Percentiles rank a stretch among this genome's conserved stretches.
These are phyloP conservation scores for Cyprinodon diabolis DNA, from an alignment of 2,797 vertebrate genomes.

Conservation along the genomic window DNA sequence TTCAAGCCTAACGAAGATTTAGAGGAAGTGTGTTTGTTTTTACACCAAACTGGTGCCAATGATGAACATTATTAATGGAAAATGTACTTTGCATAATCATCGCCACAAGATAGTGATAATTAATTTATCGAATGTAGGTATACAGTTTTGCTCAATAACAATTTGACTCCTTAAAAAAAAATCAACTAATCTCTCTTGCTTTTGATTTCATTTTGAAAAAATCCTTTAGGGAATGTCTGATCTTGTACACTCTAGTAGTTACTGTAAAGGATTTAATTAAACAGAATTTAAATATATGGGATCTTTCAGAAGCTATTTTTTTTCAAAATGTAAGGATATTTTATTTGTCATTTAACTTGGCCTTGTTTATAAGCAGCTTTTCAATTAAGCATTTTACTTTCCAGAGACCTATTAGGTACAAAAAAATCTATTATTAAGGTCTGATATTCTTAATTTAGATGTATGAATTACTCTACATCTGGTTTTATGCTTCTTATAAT, in stretches of 20 bases:
- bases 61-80: background rate
- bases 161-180: background rate
- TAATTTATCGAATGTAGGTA: background rate
- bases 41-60: background rate
- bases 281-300: background rate
- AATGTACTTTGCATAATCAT: background rate
- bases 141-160: background rate
- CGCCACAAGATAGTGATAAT: background rate
- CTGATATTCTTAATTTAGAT: too few species aligned
- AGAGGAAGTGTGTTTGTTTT: background rate
- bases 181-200: background rate
- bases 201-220: background rate
- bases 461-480: background rate
- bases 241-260: background rate
- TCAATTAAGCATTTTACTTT: background rate
- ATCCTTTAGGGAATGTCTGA: background rate
- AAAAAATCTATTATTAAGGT: background rate
- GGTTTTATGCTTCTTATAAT: background rate
- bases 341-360: background rate
- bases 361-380: background rate
- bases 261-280: background rate
- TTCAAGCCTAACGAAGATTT: constrained; percentile 15
- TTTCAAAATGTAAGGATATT: background rate
- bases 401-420: background rate
- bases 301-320: background rate